Evolutionary conservation across 2,797 vertebrate genomes (phyloP).

Genomic region (Scyliorhinus canicula): DNA sequence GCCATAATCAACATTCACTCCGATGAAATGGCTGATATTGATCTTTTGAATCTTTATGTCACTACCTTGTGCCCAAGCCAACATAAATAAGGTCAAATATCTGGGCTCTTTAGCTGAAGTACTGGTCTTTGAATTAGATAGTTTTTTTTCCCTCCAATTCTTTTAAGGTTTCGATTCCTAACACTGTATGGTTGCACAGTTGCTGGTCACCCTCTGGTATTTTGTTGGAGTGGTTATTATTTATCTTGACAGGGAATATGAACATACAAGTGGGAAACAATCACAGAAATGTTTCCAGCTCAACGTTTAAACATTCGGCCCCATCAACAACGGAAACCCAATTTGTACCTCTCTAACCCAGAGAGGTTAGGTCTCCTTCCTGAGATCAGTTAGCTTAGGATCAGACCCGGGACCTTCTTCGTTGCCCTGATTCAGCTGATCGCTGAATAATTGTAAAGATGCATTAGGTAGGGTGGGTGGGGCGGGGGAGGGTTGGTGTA

Average conservation of each 20-base stretch:
- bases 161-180: not conserved
- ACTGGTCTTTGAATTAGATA: not conserved
- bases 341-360: not conserved
- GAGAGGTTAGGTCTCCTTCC: not conserved
- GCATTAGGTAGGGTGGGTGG: not conserved
- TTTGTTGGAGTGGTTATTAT: not conserved
- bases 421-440: not conserved
- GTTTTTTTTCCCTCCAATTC: too few relatives aligned
- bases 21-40: not conserved
- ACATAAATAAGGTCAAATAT: not conserved
- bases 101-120: not conserved
- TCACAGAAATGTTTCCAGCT: not conserved
- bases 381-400: not conserved
- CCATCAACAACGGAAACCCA: not conserved
- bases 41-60: not conserved
- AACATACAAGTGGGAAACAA: not conserved
- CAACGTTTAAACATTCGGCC: not conserved
- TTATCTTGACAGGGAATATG: not conserved
- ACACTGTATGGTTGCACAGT: not conserved
- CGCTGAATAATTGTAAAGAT: not conserved
- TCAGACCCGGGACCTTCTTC: not conserved
- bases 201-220: not conserved
- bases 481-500: not conserved
- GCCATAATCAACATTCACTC: not conserved
- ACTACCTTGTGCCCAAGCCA: not conserved